Evolutionary conservation across 2,888 invertebrate species (phyloP).

Genomic region (Aproaerema taeniolella): DNA sequence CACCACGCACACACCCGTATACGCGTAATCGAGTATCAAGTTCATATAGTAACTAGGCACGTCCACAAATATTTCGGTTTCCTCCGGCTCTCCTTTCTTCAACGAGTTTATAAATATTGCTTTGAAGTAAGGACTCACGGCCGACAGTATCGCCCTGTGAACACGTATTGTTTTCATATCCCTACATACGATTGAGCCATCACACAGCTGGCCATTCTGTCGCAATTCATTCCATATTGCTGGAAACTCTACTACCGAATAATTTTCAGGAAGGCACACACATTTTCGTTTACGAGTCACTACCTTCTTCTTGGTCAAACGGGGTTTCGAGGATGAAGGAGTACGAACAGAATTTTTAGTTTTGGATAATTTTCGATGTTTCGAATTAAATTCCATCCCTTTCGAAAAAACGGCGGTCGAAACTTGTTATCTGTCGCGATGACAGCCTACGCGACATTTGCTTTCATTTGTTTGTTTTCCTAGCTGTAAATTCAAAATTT

Average conservation of each 20-base stretch:
- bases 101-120: constrained; percentile 83
- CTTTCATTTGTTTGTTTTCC: constrained; percentile 49
- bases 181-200: constrained; percentile 81
- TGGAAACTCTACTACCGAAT: constrained; percentile 80
- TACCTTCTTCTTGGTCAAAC: constrained; percentile 62
- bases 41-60: constrained; percentile 79
- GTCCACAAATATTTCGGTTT: constrained; percentile 78
- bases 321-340: constrained; percentile 60
- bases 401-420: constrained; percentile 75
- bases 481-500: constrained; percentile 13
- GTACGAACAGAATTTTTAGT: constrained; percentile 72
- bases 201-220: constrained; percentile 81
- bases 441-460: constrained; percentile 50
- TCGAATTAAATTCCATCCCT: constrained; percentile 77
- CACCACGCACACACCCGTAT: constrained; percentile 82
- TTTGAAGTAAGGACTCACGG: constrained; percentile 85
- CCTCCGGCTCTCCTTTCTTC: constrained; percentile 78
- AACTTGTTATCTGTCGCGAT: constrained; percentile 69
- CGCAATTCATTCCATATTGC: constrained; percentile 82
- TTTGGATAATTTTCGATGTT: constrained; percentile 75
- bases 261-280: constrained; percentile 78
- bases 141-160: constrained; percentile 83
- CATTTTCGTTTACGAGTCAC: constrained; percentile 73
- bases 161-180: constrained; percentile 79
- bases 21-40: constrained; percentile 84